These are phyloP conservation scores for Zosterops lateralis DNA, from an alignment of 2,113 vertebrate genomes.

Conservation along the genomic window DNA sequence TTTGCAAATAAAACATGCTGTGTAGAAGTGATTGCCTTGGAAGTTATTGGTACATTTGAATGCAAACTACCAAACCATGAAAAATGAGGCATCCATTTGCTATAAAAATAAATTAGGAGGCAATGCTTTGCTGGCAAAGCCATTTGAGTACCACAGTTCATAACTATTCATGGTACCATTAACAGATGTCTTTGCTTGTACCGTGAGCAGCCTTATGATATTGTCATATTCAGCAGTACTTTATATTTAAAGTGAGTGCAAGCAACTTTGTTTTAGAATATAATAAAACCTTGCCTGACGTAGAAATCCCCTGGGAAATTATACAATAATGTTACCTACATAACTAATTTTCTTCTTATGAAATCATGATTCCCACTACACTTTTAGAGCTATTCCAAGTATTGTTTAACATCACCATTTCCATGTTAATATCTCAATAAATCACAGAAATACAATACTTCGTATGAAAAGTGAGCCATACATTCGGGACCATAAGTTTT, in stretches of 20 bases:
- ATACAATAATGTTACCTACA: conserved; percentile 76
- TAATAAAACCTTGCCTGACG: conserved; percentile 68
- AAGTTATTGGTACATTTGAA: conserved; percentile 71
- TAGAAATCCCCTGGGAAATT: conserved; percentile 68
- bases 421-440: conserved; percentile 78
- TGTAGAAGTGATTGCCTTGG: conserved; percentile 56
- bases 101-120: conserved; percentile 74
- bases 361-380: conserved; percentile 76
- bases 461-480: conserved; percentile 58
- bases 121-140: conserved; percentile 65
- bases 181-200: conserved; percentile 72
- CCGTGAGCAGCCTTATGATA: conserved; percentile 55
- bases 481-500: conserved; percentile 69
- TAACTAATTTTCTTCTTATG: conserved; percentile 77
- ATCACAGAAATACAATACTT: conserved; percentile 75
- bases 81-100: conserved; percentile 64
- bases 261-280: conserved; percentile 73
- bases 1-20: conserved; percentile 40
- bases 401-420: conserved; percentile 80
- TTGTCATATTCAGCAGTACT: conserved; percentile 57
- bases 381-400: conserved; percentile 76
- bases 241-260: conserved; percentile 61
- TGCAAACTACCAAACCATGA: conserved; percentile 72
- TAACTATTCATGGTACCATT: conserved; percentile 72
- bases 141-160: conserved; percentile 63